Base-by-base conservation (phyloP, 2,113 vertebrate genomes). In the Noctilio leporinus region DNA sequence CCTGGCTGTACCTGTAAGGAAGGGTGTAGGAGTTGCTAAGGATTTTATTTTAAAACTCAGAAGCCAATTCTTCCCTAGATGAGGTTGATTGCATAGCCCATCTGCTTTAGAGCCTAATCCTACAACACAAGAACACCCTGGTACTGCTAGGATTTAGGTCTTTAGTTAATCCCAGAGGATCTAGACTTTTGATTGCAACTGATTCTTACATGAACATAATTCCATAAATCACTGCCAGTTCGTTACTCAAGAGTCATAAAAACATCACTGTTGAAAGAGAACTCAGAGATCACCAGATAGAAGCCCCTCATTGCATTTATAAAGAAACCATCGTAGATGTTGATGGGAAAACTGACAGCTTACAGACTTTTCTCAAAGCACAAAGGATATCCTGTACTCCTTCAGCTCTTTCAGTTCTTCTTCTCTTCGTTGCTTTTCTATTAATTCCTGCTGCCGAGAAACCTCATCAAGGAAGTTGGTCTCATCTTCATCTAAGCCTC, bases 361-460 rank as follows among this genome's bases (percentile, higher is more conserved):
- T 10, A 49, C 4, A 55, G 45, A 55, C 12, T 40, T 47, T 57
- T 76, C 72, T 84, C 78, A 28, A 89, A 96, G 49, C 17, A 92
- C 89, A 99, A 99, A 99, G 99, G 99, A 99, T 99, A 99, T 99
- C 98, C 99, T 99, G 98, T 99, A 99, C 94, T 99, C 99, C 17
- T 99, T 98, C 76, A 99, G 97, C 89, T 99, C 99, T 95, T 99
- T 98, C 96, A 98, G 98, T 77, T 99, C 99, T 96, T 99, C 99
- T 72, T 99, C 99, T 96, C 99, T 98, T 81, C 99, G 98, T n/a
- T 99, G 99, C 97, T 99, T 99, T 98, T 99, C 99, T 81, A 99
- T 97, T 84, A 99, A 98, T 84, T 98, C 98, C 96, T 99, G 99
- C 98, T 99, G 99, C 96, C 99, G 99, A 97, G 99, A 99, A 97